Evolutionary conservation across 2,888 invertebrate species (phyloP), one percentile per base, ranked within the genome.

Genomic region (Osmoderma eremita): DNA sequence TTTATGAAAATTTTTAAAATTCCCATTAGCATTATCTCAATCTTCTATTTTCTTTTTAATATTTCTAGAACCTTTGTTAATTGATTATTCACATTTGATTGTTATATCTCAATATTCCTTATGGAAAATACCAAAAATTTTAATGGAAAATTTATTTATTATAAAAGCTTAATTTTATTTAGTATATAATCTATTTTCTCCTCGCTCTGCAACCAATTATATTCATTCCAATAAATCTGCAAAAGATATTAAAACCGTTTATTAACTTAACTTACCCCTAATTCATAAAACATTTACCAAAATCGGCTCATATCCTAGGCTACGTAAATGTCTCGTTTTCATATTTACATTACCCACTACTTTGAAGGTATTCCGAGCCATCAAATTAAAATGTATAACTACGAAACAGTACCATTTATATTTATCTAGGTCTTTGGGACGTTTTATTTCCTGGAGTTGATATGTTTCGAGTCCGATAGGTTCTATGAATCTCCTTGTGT

Each of bases 281-380:
- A 36, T 62, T 10, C 17, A 17, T 2, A 6, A 17, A 12, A 42
- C 13, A 75, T 80, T 82, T 83, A 90, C 90, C 82, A 87, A 74
- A 66, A 84, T 79, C 8, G 87, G 83, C 75, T 81, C 82, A 76
- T 86, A 90, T 38, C 90, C 90, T 65, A 92, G 78, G 58, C 83
- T 78, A 72, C 82, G 77, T 15, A 93, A 81, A 74, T 92, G 91
- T 66, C 86, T 83, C 12, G 89, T 69, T 82, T 92, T 92, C 76
- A 86, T 82, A n/a, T 80, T 75, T 68, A 87, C 83, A 17, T 84
- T 82, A 10, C 92, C 92, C 42, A 87, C 84, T 6, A 86, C 83
- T 22, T 75, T 77, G 36, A 82, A 76, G 15, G 84, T 83, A 22
- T 84, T 83, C 58, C 86, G 79, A 22, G 89, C 83, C 15, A 86